A percentile compares a stretch with the other conserved stretches of the same genome.
Evolutionary conservation across 2,113 vertebrate genomes (phyloP).

Genomic region (Platysteira castanea): DNA sequence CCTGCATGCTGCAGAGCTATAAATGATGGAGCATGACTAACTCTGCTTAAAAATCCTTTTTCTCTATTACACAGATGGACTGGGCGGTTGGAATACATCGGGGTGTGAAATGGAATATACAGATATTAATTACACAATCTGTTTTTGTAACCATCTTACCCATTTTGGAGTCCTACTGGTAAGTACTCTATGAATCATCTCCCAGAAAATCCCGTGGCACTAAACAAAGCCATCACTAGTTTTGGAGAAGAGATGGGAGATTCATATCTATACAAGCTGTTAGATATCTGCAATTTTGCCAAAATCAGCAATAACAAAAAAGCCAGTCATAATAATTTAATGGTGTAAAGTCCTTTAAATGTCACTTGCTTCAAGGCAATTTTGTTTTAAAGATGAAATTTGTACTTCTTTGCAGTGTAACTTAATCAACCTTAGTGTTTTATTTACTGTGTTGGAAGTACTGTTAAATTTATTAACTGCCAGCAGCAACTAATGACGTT

Average conservation of each 20-base stretch:
- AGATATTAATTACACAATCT: constrained; percentile 79
- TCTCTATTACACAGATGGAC: constrained; percentile 75
- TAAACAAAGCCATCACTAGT: background rate
- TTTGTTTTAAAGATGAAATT: background rate
- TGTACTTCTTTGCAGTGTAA: background rate
- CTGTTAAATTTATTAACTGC: background rate
- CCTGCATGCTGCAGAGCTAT: constrained; percentile 40
- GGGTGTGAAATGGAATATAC: constrained; percentile 77
- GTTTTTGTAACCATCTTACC: constrained; percentile 89
- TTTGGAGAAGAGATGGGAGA: background rate
- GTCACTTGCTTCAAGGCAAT: background rate
- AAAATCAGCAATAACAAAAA: background rate
- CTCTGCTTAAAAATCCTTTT: constrained; percentile 64
- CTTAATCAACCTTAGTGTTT: background rate
- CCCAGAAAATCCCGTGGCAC: background rate
- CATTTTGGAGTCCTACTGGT: constrained; percentile 91
- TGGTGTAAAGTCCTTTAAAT: background rate
- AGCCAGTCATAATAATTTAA: background rate
- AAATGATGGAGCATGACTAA: constrained; percentile 64
- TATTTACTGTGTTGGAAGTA: background rate
- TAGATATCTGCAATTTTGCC: background rate
- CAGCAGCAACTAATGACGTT: background rate
- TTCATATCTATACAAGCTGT: background rate
- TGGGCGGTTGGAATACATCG: constrained; percentile 82
- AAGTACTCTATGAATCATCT: constrained; percentile 66